Conservation (phyloP, 2,113 vertebrate species). For the Alexandromys fortis region DNA sequence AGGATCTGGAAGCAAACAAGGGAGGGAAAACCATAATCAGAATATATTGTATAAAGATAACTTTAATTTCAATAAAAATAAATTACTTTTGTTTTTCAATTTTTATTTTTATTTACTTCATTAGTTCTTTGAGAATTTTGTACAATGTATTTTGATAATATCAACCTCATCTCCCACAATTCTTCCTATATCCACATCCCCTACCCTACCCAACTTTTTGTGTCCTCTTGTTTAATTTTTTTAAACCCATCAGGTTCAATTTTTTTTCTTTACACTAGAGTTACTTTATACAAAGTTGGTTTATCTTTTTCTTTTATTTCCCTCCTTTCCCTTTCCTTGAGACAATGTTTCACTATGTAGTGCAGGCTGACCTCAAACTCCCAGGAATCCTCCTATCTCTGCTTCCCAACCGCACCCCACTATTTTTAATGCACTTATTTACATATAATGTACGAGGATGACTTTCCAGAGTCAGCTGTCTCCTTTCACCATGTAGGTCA, state of each 20-base stretch:
- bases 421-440: background rate
- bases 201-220: background rate
- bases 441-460: background rate
- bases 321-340: background rate
- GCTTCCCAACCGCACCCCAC: too few species aligned
- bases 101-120: background rate
- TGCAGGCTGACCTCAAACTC: background rate
- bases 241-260: background rate
- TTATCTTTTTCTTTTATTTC: background rate
- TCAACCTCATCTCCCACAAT: background rate
- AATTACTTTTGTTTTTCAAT: background rate
- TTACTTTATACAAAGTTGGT: background rate
- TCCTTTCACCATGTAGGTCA: background rate
- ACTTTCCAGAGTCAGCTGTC: background rate
- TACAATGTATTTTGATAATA: background rate
- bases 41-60: background rate
- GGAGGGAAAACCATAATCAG: background rate
- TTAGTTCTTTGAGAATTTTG: background rate
- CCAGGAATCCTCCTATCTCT: background rate
- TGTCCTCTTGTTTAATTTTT: background rate
- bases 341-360: background rate
- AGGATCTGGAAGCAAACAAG: background rate
- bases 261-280: background rate
- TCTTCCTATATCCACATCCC: background rate
- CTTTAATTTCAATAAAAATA: background rate